These are phyloP conservation scores for Chromoteleia sp. DNA, from an alignment of 2,888 invertebrate genomes.

Conservation along the genomic window DNA sequence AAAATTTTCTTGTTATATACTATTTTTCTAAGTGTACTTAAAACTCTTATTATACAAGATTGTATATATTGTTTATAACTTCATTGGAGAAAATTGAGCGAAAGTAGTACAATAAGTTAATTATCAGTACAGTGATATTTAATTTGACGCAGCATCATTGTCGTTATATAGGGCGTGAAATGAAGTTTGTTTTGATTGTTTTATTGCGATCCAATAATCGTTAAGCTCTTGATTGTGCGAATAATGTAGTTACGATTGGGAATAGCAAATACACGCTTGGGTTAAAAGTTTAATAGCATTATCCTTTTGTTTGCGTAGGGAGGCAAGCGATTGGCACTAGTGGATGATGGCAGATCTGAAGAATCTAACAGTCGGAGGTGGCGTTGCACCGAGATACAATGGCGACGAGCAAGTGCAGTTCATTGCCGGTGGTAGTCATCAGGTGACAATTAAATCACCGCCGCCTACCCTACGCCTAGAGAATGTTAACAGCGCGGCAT, in stretches of 20 bases:
- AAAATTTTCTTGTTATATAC: no score
- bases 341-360: slow-evolving; percentile 81
- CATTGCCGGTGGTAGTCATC: slow-evolving; percentile 81
- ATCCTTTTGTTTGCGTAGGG: slow-evolving; percentile 26
- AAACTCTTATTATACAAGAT: no score
- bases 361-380: slow-evolving; percentile 78
- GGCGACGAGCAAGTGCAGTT: slow-evolving; percentile 83
- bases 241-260: slow-evolving; percentile 1
- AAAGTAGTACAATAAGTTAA: no score
- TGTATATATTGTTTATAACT: no score
- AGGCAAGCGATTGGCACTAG: slow-evolving; percentile 57
- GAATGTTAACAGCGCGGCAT: slow-evolving; percentile 88
- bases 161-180: no score
- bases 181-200: slow-evolving; percentile 10
- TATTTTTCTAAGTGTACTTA: no score
- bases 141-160: no score
- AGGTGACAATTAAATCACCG: slow-evolving; percentile 84
- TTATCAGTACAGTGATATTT: no score
- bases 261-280: neutral
- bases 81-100: no score
- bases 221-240: slow-evolving; percentile 14
- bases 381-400: slow-evolving; percentile 79
- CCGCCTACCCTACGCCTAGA: slow-evolving; percentile 85
- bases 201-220: slow-evolving; percentile 14
- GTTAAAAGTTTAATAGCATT: slow-evolving; percentile 7